Evolutionary conservation across 2,113 vertebrate genomes (phyloP).

Genomic region (Scytalopus superciliaris): DNA sequence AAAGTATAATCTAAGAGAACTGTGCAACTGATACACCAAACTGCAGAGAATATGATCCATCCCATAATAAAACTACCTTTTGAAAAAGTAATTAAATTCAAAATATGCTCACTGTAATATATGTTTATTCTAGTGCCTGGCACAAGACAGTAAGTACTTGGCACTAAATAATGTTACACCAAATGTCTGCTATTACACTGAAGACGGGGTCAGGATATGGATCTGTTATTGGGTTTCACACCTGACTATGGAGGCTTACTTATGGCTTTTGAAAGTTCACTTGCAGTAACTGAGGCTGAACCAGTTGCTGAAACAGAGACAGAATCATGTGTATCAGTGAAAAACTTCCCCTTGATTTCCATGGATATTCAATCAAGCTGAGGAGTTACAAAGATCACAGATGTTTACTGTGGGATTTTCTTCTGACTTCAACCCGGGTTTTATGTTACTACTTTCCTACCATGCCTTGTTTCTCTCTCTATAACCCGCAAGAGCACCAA

Average conservation of each 20-base stretch:
- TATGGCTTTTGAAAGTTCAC: not conserved
- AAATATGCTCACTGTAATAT: not conserved
- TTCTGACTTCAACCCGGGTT: not conserved
- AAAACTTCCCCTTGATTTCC: not conserved
- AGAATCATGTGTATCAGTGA: not conserved
- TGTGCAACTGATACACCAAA: not conserved
- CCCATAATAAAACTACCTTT: not conserved
- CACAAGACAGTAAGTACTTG: not conserved
- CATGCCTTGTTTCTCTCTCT: not conserved
- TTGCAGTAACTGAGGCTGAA: not conserved
- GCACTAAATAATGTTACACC: not conserved
- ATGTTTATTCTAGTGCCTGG: not conserved
- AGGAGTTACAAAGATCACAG: not conserved
- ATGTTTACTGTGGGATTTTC: not conserved
- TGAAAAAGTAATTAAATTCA: not conserved
- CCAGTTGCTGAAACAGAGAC: not conserved
- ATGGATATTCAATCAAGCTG: not conserved
- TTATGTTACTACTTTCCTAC: not conserved
- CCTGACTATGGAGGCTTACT: not conserved
- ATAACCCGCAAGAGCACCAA: not conserved
- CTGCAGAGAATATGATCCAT: not conserved
- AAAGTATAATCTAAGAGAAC: not conserved
- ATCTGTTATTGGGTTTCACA: not conserved
- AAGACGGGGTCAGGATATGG: not conserved
- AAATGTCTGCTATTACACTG: not conserved